Conservation (phyloP, 2,888 invertebrate genomes). For the Rutpela maculata region DNA sequence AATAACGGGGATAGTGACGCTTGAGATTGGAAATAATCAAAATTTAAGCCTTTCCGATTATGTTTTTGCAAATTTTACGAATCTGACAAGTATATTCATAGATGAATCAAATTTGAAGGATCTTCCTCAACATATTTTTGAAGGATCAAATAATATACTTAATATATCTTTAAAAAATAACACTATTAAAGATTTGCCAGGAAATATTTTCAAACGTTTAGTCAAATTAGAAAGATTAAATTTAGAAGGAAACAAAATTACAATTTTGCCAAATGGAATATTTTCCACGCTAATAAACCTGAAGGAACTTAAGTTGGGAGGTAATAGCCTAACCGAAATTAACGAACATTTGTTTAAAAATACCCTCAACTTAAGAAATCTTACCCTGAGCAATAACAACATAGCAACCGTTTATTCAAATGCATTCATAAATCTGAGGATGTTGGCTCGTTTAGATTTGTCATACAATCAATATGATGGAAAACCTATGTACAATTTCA, state of each 20-base stretch:
- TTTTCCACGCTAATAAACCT: conserved; percentile 73
- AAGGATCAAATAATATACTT: conserved; percentile 77
- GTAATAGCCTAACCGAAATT: conserved; percentile 48
- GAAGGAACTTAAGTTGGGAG: conserved; percentile 50
- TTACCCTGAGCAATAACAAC: conserved; percentile 78
- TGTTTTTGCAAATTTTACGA: conserved; percentile 76
- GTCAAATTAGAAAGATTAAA: conserved; percentile 81
- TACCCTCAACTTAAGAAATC: conserved; percentile 40
- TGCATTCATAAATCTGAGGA: conserved; percentile 68
- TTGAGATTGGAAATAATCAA: conserved; percentile 74
- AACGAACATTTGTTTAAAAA: conserved; percentile 44
- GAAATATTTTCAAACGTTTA: conserved; percentile 80
- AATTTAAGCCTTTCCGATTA: conserved; percentile 55
- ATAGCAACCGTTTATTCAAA: conserved; percentile 78
- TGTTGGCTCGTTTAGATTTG: conserved; percentile 55
- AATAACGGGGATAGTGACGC: conserved; percentile 63
- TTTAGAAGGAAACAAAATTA: conserved; percentile 81
- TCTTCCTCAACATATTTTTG: conserved; percentile 80
- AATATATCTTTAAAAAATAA: conserved; percentile 81
- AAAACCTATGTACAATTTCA: conserved; percentile 48
- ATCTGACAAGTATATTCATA: conserved; percentile 56
- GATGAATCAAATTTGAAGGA: conserved; percentile 72
- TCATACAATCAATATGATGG: conserved; percentile 59
- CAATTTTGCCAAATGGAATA: conserved; percentile 77
- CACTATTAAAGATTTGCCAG: conserved; percentile 71